Conservation (phyloP, 2,797 vertebrate species). For the Galagoides demidoff region DNA sequence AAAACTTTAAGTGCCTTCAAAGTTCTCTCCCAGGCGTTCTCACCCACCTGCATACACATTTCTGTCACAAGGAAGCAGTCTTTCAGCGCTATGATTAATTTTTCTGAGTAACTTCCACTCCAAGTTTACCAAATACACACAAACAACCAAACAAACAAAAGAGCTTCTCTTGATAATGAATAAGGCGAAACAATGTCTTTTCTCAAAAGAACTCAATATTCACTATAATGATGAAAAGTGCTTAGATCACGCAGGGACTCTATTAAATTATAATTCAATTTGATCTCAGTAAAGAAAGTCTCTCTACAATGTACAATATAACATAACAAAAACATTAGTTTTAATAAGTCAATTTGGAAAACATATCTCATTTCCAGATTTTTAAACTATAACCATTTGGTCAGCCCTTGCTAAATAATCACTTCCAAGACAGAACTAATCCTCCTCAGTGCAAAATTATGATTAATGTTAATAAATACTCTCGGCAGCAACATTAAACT, state of each 20-base stretch:
- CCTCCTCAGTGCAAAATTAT: background rate
- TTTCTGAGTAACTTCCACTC: background rate
- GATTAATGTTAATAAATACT: background rate
- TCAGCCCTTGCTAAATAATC: background rate
- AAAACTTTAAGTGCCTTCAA: background rate
- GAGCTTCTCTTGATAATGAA: slow-evolving; percentile 45
- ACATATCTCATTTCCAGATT: background rate
- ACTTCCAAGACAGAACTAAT: background rate
- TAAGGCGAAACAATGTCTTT: slow-evolving; percentile 35
- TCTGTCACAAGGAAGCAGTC: too few species aligned
- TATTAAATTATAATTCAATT: slow-evolving; percentile 17
- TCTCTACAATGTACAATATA: slow-evolving; percentile 20
- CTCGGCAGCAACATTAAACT: background rate
- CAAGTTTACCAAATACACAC: background rate
- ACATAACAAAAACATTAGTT: slow-evolving; percentile 39
- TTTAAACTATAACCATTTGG: background rate
- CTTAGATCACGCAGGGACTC: slow-evolving; percentile 46
- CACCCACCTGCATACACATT: background rate
- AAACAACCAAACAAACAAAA: background rate
- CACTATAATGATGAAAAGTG: slow-evolving; percentile 56
- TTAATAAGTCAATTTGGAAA: slow-evolving; percentile 46
- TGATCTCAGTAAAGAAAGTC: slow-evolving; percentile 48
- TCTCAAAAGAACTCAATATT: slow-evolving; percentile 66
- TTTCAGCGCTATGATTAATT: background rate
- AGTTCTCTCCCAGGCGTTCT: background rate